Evolutionary conservation across 92 coral and sea anemone genomes (phyloP).

Genomic region (Epizoanthus scotinus): DNA sequence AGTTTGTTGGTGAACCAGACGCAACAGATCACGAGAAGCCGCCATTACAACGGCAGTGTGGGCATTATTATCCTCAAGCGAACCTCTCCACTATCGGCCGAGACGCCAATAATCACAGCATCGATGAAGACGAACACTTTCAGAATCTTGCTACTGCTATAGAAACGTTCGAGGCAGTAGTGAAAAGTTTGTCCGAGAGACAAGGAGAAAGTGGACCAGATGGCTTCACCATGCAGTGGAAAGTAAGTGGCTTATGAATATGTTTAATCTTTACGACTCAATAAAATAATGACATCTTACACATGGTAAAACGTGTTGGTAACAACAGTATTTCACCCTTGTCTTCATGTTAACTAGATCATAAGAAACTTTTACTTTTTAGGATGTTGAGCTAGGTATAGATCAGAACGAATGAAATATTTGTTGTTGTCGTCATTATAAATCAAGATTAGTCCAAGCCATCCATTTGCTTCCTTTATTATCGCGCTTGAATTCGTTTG

Average conservation of each 20-base stretch:
- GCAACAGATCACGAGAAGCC: conserved; percentile 51
- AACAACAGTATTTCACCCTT: too few relatives aligned
- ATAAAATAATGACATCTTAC: too few relatives aligned
- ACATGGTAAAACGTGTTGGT: too few relatives aligned
- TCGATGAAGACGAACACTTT: conserved; percentile 70
- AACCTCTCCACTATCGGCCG: conserved; percentile 65
- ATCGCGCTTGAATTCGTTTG: too few relatives aligned
- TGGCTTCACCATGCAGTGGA: conserved; percentile 82
- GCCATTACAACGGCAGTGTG: conserved; percentile 78
- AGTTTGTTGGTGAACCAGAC: conserved; percentile 43
- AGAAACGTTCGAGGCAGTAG: conserved; percentile 78
- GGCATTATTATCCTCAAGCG: conserved; percentile 72
- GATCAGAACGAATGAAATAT: too few relatives aligned
- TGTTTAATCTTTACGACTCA: too few relatives aligned
- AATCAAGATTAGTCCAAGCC: too few relatives aligned
- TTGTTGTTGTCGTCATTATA: too few relatives aligned
- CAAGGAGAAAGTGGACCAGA: conserved; percentile 61
- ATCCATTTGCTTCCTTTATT: too few relatives aligned
- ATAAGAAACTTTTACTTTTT: too few relatives aligned
- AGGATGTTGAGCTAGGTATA: too few relatives aligned
- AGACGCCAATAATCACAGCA: conserved; percentile 68
- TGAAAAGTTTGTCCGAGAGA: conserved; percentile 67
- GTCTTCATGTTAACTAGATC: too few relatives aligned
- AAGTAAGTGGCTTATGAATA: conserved; percentile 53
- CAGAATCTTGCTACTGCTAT: conserved; percentile 68